phyloP scores from a whole-genome alignment of 2,113 vertebrate genomes.

The Neolamprologus variostigma region DNA sequence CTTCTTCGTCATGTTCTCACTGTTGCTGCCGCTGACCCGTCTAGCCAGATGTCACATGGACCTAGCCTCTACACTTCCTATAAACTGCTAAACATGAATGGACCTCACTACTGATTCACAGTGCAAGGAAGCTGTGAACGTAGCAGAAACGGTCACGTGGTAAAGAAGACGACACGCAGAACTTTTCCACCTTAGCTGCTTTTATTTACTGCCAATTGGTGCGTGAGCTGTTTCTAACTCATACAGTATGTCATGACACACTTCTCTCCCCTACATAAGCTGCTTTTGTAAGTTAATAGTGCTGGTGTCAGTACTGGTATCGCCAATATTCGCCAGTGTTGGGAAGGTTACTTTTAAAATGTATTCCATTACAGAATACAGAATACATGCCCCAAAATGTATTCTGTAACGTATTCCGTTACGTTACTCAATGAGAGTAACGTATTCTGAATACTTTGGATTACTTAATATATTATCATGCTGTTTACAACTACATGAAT shows the following conservation, averaged over 20 bases:
- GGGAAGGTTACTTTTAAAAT: too few relatives aligned
- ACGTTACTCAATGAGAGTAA: too few relatives aligned
- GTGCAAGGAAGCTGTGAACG: not conserved
- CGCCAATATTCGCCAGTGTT: fast-evolving
- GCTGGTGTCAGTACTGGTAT: fast-evolving
- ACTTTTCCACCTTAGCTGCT: not conserved
- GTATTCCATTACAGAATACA: too few relatives aligned
- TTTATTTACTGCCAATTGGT: not conserved
- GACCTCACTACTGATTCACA: not conserved
- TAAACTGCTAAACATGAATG: not conserved
- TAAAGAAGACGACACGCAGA: not conserved
- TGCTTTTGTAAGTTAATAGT: not conserved
- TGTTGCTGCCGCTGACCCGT: not conserved
- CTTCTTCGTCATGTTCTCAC: not conserved
- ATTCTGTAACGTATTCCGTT: too few relatives aligned
- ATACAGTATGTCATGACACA: not conserved
- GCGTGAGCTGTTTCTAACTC: not conserved
- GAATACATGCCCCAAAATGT: too few relatives aligned
- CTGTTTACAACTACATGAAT: fast-evolving
- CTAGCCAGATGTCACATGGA: not conserved
- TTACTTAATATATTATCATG: too few relatives aligned
- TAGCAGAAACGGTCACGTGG: not conserved
- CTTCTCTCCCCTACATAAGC: not conserved
- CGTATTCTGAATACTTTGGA: too few relatives aligned
- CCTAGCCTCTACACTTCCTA: not conserved